Percentiles rank a stretch among this genome's conserved stretches.
phyloP scores from a whole-genome alignment of 2,888 invertebrate genomes.

The Melinaea menophilus region DNA sequence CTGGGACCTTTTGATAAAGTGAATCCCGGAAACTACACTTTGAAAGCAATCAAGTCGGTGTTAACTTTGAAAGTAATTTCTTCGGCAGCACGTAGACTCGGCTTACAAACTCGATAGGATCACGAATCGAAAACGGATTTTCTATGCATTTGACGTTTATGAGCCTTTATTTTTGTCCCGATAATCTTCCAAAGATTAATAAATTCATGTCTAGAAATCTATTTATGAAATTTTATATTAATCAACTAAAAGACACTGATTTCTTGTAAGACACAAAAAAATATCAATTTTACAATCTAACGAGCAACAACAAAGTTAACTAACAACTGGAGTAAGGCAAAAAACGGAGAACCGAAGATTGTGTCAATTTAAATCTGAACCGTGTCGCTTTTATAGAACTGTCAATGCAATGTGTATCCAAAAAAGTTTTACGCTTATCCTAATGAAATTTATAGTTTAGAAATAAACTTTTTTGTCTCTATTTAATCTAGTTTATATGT shows the following conservation, averaged over 20 bases:
- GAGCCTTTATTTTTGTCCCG: not conserved
- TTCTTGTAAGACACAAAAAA: too few relatives aligned
- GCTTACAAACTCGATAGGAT: slow-evolving; percentile 31
- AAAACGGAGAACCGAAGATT: not conserved
- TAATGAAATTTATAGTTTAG: too few relatives aligned
- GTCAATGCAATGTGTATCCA: not conserved
- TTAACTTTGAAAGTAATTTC: slow-evolving; percentile 64
- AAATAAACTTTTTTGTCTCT: too few relatives aligned
- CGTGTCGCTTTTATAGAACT: not conserved
- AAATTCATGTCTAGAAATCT: too few relatives aligned
- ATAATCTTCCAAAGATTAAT: not conserved
- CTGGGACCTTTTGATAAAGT: slow-evolving; percentile 51
- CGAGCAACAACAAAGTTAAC: not conserved
- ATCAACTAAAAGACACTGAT: too few relatives aligned
- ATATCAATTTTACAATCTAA: not conserved
- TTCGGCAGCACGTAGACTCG: slow-evolving; percentile 48
- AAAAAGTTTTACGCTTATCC: not conserved
- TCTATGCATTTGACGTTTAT: slow-evolving; percentile 6
- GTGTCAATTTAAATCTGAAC: not conserved
- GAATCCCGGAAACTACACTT: slow-evolving; percentile 53
- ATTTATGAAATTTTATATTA: too few relatives aligned
- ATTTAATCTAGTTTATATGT: too few relatives aligned
- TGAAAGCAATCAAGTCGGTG: slow-evolving; percentile 64
- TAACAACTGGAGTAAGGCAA: too few relatives aligned
- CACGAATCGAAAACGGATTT: slow-evolving; percentile 14